These are phyloP conservation scores for Lutraria rhynchaena DNA, from an alignment of 1,140 invertebrate species.

Conservation along the genomic window DNA sequence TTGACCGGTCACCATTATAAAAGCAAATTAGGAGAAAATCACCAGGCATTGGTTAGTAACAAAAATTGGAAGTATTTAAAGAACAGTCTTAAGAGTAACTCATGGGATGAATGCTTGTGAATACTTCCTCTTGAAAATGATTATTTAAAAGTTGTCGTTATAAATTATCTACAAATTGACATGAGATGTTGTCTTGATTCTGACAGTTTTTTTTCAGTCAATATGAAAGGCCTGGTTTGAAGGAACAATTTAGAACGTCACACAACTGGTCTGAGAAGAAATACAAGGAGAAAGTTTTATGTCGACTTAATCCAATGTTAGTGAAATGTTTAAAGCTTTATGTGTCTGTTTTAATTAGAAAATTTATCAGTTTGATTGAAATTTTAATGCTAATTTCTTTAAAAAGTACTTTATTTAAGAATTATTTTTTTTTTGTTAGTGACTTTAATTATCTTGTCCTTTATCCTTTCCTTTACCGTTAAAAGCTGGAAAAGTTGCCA, in stretches of 20 bases:
- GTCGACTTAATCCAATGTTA: conserved; percentile 48
- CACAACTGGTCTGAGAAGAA: conserved; percentile 66
- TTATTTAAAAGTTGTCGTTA: neutral
- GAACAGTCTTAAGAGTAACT: no score
- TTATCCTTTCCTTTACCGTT: neutral
- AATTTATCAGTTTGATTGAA: neutral
- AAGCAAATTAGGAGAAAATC: no score
- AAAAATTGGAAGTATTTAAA: neutral
- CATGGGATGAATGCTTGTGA: no score
- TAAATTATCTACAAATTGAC: neutral
- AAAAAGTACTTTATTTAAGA: neutral
- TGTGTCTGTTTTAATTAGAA: no score
- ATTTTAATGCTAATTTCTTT: neutral
- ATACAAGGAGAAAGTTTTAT: conserved; percentile 54
- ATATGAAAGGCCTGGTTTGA: neutral
- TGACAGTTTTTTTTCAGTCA: neutral
- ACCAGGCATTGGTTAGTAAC: neutral
- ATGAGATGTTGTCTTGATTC: neutral
- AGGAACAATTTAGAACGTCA: conserved; percentile 63
- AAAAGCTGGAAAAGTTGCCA: neutral
- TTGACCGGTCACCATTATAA: no score
- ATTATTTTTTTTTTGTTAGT: neutral
- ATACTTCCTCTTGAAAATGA: no score
- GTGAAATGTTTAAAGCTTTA: neutral
- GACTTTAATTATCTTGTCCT: neutral